phyloP scores from a whole-genome alignment of 2,113 vertebrate species.

The Narcine bancroftii region DNA sequence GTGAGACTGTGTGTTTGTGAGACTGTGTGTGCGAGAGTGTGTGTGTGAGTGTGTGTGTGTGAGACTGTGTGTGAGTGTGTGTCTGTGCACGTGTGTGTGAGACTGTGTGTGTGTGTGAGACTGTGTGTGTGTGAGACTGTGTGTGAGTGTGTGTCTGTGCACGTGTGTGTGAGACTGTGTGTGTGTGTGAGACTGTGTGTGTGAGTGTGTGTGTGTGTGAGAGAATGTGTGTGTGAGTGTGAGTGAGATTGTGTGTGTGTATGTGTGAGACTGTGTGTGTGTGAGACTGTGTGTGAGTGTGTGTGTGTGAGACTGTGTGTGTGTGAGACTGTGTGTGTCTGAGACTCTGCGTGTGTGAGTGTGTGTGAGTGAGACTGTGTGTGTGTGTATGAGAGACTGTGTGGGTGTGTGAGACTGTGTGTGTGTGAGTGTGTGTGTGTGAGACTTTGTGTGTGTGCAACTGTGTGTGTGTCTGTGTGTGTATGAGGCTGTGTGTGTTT shows the following conservation, averaged over 20 bases:
- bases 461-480: no score
- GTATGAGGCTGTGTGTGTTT: no score
- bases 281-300: neutral
- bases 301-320: neutral
- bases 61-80: neutral
- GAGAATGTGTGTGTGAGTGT: no score
- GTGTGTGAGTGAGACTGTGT: no score
- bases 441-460: no score
- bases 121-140: neutral
- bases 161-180: neutral
- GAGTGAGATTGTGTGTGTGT: no score
- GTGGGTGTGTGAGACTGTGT: no score
- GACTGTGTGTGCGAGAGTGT: neutral
- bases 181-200: neutral
- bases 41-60: neutral
- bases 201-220: neutral
- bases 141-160: neutral
- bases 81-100: neutral
- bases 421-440: no score
- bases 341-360: no score
- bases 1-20: neutral
- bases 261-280: no score
- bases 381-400: no score
- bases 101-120: neutral
- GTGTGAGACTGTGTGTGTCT: no score